Evolutionary conservation across 2,113 vertebrate species (phyloP), one percentile per base, ranked within the genome.

Genomic region (Tragelaphus scriptus): DNA sequence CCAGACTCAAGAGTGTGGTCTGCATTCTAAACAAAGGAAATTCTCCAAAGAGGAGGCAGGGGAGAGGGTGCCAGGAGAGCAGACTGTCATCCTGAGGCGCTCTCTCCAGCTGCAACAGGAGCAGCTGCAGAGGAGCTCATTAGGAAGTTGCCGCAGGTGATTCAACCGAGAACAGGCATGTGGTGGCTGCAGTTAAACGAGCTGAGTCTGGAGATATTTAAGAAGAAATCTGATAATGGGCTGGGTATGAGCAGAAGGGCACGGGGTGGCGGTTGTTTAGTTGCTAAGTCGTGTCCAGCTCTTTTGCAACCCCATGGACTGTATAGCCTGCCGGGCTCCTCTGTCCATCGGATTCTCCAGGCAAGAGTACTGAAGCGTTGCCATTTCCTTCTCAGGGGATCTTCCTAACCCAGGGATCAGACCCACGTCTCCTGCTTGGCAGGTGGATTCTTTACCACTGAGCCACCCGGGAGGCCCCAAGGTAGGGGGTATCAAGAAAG

Each of bases 71-170:
- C 58, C 47, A 86, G 55, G 75, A 79, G 32, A 28, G 21, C 40
- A 61, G n/a, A 32, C 16, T 9, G 13, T 51, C 2, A 49, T 14
- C 30, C 56, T 58, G 11, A 85, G 63, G 61, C n/a, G 6, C 30
- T 47, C 95, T 36, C 56, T 58, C 26, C 40, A 71, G 23, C 32
- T 36, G 2, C 58, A 8, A n/a, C 2, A 47, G 32, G 40, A 79
- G 23, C 1, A 3, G 28, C 32, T 1, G 9, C 21, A 4, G 16
- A 86, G 0, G 25, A 7, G 16, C 23, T 25, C 2, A 6, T n/a
- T 6, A 93, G 85, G 53, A 95, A 51, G 87, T 5, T 82, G 12
- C 40, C 61, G 5, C 12, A 26, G 59, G 16, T 8, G 68, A 47
- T 3, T 4, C 21, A 26, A 19, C 1, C 2, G 44, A 36, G 19